phyloP scores from a whole-genome alignment of 2,113 vertebrate species.

The Ophiodon elongatus region DNA sequence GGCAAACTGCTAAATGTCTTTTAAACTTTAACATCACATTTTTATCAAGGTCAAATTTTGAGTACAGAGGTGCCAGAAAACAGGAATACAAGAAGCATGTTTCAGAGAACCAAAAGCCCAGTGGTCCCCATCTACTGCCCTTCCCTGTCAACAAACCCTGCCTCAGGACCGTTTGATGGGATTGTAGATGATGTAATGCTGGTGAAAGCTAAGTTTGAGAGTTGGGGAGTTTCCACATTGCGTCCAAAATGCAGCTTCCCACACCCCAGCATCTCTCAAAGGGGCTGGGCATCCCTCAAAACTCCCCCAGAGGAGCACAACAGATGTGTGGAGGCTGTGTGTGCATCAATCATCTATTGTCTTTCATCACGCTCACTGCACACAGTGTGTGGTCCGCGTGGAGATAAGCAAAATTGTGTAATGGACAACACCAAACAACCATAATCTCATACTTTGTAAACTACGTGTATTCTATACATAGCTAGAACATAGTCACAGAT shows the following conservation, averaged over 20 bases:
- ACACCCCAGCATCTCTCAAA: conserved; percentile 66
- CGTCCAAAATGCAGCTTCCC: conserved; percentile 69
- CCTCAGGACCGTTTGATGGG: conserved; percentile 68
- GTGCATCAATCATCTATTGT: conserved; percentile 75
- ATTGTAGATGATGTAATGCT: conserved; percentile 78
- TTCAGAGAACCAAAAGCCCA: conserved; percentile 43
- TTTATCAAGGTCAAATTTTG: conserved; percentile 10
- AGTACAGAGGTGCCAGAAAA: conserved; percentile 46
- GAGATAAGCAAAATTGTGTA: conserved; percentile 62
- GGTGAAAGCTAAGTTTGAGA: conserved; percentile 67
- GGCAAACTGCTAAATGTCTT: conserved; percentile 2
- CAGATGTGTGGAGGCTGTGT: conserved; percentile 76
- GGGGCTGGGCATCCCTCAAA: conserved; percentile 70
- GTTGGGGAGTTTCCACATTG: conserved; percentile 61
- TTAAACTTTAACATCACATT: conserved; percentile 17
- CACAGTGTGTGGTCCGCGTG: conserved; percentile 70
- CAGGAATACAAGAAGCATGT: conserved; percentile 14
- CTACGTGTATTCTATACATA: conserved; percentile 13
- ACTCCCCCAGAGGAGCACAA: conserved; percentile 69
- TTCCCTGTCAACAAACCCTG: conserved; percentile 58
- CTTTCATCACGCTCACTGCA: conserved; percentile 64
- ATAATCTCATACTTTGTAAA: conserved; percentile 39
- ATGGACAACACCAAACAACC: conserved; percentile 46
- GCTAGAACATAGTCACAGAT: conserved; percentile 1
- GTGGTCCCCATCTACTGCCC: conserved; percentile 39